phyloP scores from a whole-genome alignment of 2,888 invertebrate species.

The Allophyes oxyacanthae region DNA sequence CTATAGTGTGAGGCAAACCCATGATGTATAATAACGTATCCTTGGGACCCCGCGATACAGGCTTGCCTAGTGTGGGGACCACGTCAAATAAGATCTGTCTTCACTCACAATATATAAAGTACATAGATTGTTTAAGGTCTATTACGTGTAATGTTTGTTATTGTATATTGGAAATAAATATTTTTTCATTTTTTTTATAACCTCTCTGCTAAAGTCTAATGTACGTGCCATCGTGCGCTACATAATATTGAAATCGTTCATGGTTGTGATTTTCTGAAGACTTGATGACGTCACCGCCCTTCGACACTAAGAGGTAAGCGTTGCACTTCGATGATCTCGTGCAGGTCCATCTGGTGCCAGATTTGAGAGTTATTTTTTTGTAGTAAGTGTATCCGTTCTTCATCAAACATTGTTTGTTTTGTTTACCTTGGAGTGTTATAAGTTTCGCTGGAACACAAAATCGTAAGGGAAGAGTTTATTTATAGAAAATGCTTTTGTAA shows the following conservation, averaged over 20 bases:
- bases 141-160: too few species aligned
- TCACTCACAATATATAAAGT: too few species aligned
- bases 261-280: slow-evolving; percentile 24
- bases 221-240: slow-evolving; percentile 17
- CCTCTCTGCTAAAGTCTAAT: not conserved
- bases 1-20: too few species aligned
- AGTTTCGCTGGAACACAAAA: slow-evolving; percentile 30
- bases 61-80: too few species aligned
- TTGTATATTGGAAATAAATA: too few species aligned
- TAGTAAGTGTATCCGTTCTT: slow-evolving; percentile 54
- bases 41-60: too few species aligned
- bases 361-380: slow-evolving; percentile 40
- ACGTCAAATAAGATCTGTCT: too few species aligned
- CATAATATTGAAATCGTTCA: slow-evolving; percentile 12
- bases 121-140: too few species aligned
- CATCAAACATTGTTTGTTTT: slow-evolving; percentile 23
- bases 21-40: too few species aligned
- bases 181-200: too few species aligned
- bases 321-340: slow-evolving; percentile 56
- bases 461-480: too few species aligned
- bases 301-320: slow-evolving; percentile 45
- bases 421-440: slow-evolving; percentile 10
- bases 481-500: too few species aligned
- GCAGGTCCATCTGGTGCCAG: slow-evolving; percentile 57
- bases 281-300: slow-evolving; percentile 13